These are phyloP conservation scores for Neopipo cinnamomea DNA, from an alignment of 2,113 vertebrate species.

Conservation along the genomic window DNA sequence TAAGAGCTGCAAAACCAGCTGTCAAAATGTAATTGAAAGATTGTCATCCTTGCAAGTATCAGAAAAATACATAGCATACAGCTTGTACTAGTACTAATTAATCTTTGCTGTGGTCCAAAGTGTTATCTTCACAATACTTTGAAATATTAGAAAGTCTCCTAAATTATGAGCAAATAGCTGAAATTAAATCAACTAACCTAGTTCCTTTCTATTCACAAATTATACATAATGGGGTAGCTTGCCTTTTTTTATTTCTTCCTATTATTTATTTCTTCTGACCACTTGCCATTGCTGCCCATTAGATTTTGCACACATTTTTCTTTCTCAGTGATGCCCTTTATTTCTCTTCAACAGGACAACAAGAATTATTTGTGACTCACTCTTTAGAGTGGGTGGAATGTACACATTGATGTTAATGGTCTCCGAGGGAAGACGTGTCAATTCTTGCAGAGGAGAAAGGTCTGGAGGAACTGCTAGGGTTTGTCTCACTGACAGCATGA, in stretches of 20 bases:
- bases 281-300: background rate
- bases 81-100: background rate
- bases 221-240: background rate
- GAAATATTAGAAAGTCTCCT: background rate
- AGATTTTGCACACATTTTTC: background rate
- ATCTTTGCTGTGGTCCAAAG: background rate
- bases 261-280: background rate
- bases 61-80: background rate
- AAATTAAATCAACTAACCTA: background rate
- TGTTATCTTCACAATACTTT: background rate
- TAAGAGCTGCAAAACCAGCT: background rate
- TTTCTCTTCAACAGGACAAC: background rate
- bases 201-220: background rate
- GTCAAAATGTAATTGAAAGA: background rate
- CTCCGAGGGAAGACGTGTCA: background rate
- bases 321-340: background rate
- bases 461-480: background rate
- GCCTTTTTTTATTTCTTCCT: background rate
- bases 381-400: background rate
- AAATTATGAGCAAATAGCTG: background rate
- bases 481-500: background rate
- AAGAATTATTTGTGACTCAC: background rate
- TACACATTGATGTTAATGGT: background rate
- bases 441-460: background rate
- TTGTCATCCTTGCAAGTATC: background rate